Base-by-base conservation (phyloP, 1,140 invertebrate genomes). In the Paracyclopina nana region DNA sequence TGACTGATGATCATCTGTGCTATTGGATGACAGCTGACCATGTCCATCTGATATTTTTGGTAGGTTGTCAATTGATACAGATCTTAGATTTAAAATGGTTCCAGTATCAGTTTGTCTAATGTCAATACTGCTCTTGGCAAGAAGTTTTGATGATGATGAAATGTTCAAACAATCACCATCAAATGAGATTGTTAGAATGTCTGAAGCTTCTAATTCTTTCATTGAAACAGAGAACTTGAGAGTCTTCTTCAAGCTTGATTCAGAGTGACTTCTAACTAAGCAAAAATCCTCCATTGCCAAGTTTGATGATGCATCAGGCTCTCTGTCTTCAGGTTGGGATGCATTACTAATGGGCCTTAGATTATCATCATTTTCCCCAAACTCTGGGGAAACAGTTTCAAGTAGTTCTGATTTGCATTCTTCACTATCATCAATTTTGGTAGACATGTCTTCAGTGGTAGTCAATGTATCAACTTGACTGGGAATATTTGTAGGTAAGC, bases 191-290 rank as follows among this genome's bases (percentile, higher is more conserved):
- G 45, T 48, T 8, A 48, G 22, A 26, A 27, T 14, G 27, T 48
- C 45, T 3, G 45, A 25, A 4, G 14, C 6, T n/a, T 48, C 28
- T 14, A 48, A 16, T n/a, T 48, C 28, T 6, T 48, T 28, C 25
- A 29, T 48, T 2, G 45, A 48, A 4, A 48, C 45, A 12, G 45
- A 48, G 12, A 48, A 27, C 12, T 48, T 48, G 12, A 48, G 30
- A 14, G 30, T 14, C n/a, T 31, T 31, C 2, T 48, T 48, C 6
- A 48, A 29, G 22, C 30, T 48, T 11, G 45, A 48, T 18, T 48
- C 45, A 4, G 45, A 48, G 25, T 27, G 25, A 12, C 45, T 28
- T 29, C 45, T 3, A 3, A n/a, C 9, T 2, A 20, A 38, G 20
- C 20, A 20, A 38, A 20, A 38, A 38, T 2, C 14, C 34, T 16